Conservation (phyloP, 2,888 invertebrate species). For the Drosophila peninsularis region DNA sequence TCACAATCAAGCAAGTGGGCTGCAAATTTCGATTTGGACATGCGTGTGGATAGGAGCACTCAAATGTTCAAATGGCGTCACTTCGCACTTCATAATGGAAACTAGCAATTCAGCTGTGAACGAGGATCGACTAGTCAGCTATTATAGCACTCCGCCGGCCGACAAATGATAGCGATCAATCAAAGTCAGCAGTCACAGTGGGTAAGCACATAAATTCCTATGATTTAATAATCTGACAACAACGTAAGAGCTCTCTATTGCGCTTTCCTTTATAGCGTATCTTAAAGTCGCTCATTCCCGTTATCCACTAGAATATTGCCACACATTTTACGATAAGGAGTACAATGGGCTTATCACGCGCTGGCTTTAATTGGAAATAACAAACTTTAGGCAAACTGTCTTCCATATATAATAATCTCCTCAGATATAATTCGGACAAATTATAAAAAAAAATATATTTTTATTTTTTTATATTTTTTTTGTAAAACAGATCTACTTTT, state of each 20-base stretch:
- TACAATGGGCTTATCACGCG: slow-evolving; percentile 34
- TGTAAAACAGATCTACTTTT: not conserved
- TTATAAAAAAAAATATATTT: not conserved
- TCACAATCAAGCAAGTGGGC: slow-evolving; percentile 26
- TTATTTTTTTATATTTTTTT: not conserved
- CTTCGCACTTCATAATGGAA: not conserved
- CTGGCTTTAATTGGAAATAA: slow-evolving; percentile 14
- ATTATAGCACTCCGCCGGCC: not conserved
- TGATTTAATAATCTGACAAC: not conserved
- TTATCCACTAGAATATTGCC: not conserved
- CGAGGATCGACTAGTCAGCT: not conserved
- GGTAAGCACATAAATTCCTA: not conserved
- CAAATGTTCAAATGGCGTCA: not conserved
- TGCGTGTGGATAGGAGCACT: not conserved
- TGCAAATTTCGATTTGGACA: slow-evolving; percentile 11
- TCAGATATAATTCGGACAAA: not conserved
- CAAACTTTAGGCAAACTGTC: not conserved
- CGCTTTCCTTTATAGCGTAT: slow-evolving; percentile 14
- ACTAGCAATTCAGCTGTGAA: not conserved
- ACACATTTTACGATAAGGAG: slow-evolving; percentile 38
- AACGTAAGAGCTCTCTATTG: not conserved
- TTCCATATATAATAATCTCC: not conserved
- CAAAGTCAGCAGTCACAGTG: not conserved
- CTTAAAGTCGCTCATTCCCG: slow-evolving; percentile 1
- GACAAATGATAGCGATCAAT: slow-evolving; percentile 5